Percentiles rank a stretch among this genome's conserved stretches.
Conservation (phyloP, 2,888 invertebrate genomes). For the Eristalinus aeneus region DNA sequence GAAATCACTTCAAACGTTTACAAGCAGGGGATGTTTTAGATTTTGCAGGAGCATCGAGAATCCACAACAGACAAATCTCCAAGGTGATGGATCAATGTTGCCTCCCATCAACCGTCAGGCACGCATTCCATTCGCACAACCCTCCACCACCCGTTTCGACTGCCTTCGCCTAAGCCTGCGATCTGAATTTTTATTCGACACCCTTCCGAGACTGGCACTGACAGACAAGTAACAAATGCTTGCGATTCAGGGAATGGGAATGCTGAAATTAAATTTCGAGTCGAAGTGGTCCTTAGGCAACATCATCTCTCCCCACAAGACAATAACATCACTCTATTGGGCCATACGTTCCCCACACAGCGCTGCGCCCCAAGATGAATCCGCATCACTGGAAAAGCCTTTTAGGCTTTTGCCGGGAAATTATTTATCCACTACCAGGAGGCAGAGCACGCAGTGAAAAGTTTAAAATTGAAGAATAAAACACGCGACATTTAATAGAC, state of each 20-base stretch:
- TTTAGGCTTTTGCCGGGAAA: slow-evolving; percentile 20
- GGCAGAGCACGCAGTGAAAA: slow-evolving; percentile 5
- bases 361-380: slow-evolving; percentile 26
- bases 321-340: background rate
- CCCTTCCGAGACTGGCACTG: background rate
- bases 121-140: background rate
- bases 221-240: slow-evolving; percentile 31
- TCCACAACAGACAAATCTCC: slow-evolving; percentile 21
- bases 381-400: slow-evolving; percentile 34
- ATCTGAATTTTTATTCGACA: slow-evolving; percentile 11
- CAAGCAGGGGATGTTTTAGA: too few relatives aligned
- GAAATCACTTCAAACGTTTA: too few relatives aligned
- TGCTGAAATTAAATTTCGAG: slow-evolving; percentile 32
- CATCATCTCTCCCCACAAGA: background rate
- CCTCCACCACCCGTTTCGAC: background rate
- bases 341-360: background rate
- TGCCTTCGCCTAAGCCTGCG: background rate
- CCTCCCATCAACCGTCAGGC: slow-evolving; percentile 27
- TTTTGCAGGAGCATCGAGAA: too few relatives aligned
- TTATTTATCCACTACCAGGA: slow-evolving; percentile 27
- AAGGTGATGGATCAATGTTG: slow-evolving; percentile 44
- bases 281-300: slow-evolving; percentile 3
- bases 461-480: slow-evolving; percentile 52
- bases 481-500: slow-evolving; percentile 65
- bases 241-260: slow-evolving; percentile 10